Evolutionary conservation across 2,888 invertebrate genomes (phyloP), one percentile per base, ranked within the genome.

Genomic region (Ophonus ardosiacus): DNA sequence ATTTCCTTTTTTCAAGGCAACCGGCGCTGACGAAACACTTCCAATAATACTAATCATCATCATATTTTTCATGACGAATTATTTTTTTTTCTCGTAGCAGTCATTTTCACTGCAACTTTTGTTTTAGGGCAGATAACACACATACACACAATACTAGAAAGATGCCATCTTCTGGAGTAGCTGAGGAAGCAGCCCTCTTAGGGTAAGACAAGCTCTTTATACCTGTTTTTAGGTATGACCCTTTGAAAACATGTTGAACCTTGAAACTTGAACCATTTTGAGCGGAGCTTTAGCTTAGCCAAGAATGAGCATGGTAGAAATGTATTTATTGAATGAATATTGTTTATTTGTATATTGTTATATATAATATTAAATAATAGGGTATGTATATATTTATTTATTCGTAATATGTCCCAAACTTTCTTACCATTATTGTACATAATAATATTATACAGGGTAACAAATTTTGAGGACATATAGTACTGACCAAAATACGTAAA

Each of bases 131-230:
- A 88, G 90, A 90, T 89, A 90, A 90, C 88, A 89, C 89, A 88
- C 89, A 90, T 87, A 88, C 89, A 88, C 90, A 90, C 89, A 90
- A 90, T 88, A 90, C 90, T 86, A 91, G 89, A 88, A 94, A 93
- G 92, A 96, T 96, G 96, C 95, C 95, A 88, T 92, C 94, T 88
- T 93, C 94, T 87, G 91, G 91, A 89, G 94, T 93, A 89, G 95
- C 96, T 91, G 97, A 97, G 93, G 96, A 97, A 93, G 96, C 96
- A 88, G 96, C 97, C 90, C 95, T 97, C 87, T 93, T 97, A 91
- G 96, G 97, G 97, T 97, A 95, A 96, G 96, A 91, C 43, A 51
- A 51, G 86, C 15, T 51, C 18, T 68, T 74, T 43, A n/a, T 21
- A 74, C 71, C 10, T 43, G 15, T 15, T 51, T 68, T 40, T 65